Evolutionary conservation across 2,113 vertebrate genomes (phyloP).

Genomic region (Proterorhinus semilunaris): DNA sequence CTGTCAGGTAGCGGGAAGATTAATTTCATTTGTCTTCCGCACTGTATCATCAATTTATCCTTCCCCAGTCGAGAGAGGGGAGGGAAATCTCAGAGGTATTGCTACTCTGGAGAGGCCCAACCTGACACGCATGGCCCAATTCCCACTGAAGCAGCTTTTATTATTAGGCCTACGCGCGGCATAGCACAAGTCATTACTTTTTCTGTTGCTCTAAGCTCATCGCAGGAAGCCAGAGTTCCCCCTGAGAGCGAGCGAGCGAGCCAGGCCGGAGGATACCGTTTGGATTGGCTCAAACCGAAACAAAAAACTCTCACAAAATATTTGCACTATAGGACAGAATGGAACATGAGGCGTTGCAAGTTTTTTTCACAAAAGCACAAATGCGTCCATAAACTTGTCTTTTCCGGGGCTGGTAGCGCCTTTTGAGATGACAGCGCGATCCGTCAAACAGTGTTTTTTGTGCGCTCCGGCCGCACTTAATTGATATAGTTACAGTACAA

Average conservation of each 20-base stretch:
- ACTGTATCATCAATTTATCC: slow-evolving; percentile 81
- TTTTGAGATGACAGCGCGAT: slow-evolving; percentile 22
- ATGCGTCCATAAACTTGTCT: slow-evolving; percentile 1
- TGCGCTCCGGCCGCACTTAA: slow-evolving; percentile 40
- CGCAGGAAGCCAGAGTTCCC: slow-evolving; percentile 72
- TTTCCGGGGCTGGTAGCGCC: not conserved
- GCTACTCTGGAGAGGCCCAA: slow-evolving; percentile 71
- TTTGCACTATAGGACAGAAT: slow-evolving; percentile 66
- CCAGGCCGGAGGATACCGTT: slow-evolving; percentile 67
- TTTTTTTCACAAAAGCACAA: slow-evolving; percentile 46
- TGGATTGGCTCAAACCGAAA: slow-evolving; percentile 68
- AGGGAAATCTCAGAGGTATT: slow-evolving; percentile 67
- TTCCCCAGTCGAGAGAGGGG: slow-evolving; percentile 68
- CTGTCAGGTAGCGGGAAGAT: slow-evolving; percentile 75
- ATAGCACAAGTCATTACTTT: slow-evolving; percentile 81
- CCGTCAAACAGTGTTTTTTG: slow-evolving; percentile 30
- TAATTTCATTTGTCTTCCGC: slow-evolving; percentile 80
- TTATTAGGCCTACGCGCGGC: slow-evolving; percentile 75
- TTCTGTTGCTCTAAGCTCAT: slow-evolving; percentile 77
- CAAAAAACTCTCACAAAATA: slow-evolving; percentile 69
- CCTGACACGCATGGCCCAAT: slow-evolving; percentile 76
- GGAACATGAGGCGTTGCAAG: slow-evolving; percentile 45
- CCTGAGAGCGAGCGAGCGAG: slow-evolving; percentile 59
- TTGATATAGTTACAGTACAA: slow-evolving; percentile 38
- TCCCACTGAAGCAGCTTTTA: slow-evolving; percentile 80